phyloP scores from a whole-genome alignment of 2,888 invertebrate genomes.

The Amphipyra tragopoginis region DNA sequence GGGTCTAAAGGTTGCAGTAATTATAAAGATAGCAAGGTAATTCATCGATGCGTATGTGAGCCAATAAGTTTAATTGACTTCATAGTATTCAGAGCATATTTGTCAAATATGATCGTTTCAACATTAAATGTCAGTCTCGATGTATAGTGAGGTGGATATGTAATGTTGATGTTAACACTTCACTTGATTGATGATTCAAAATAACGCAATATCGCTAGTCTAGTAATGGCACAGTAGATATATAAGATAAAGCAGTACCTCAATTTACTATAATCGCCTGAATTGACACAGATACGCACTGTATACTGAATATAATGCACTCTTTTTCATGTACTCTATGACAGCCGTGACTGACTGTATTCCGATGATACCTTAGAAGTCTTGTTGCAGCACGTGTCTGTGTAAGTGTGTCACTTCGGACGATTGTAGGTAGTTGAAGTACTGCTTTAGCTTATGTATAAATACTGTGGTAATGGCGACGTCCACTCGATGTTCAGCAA shows the following conservation, averaged over 20 bases:
- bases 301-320: too few relatives aligned
- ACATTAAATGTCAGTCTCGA: slow-evolving; percentile 60
- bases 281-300: too few relatives aligned
- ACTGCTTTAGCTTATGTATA: too few relatives aligned
- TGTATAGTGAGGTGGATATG: slow-evolving; percentile 46
- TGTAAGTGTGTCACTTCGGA: too few relatives aligned
- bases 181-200: slow-evolving; percentile 78
- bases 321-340: too few relatives aligned
- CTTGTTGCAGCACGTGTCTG: too few relatives aligned
- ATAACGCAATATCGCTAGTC: slow-evolving; percentile 73
- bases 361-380: too few relatives aligned
- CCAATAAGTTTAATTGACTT: slow-evolving; percentile 58
- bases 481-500: slow-evolving; percentile 52
- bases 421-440: too few relatives aligned
- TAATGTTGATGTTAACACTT: slow-evolving; percentile 59
- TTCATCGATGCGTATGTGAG: slow-evolving; percentile 42
- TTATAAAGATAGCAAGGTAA: slow-evolving; percentile 53
- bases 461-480: too few relatives aligned
- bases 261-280: too few relatives aligned
- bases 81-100: slow-evolving; percentile 53
- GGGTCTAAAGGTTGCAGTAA: slow-evolving; percentile 50
- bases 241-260: too few relatives aligned
- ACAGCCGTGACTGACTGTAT: too few relatives aligned
- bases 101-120: slow-evolving; percentile 66
- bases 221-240: slow-evolving; percentile 49